These are phyloP conservation scores for Vulpes vulpes DNA, from an alignment of 2,113 vertebrate genomes.

Conservation along the genomic window DNA sequence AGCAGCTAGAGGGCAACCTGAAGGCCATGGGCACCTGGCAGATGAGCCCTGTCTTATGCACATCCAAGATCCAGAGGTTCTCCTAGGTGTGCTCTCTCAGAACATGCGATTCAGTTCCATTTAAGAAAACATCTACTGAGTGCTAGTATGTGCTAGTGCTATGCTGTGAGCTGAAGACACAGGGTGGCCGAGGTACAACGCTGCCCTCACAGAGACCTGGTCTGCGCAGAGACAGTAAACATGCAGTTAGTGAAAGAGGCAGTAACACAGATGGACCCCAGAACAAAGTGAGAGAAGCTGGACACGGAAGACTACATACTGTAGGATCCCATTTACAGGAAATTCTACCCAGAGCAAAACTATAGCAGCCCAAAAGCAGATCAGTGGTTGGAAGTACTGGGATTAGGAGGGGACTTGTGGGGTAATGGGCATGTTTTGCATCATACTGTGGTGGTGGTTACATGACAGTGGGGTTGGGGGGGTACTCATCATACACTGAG, in stretches of 20 bases:
- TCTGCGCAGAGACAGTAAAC: not conserved
- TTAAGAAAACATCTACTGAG: not conserved
- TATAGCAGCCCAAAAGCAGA: not conserved
- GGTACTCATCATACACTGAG: not conserved
- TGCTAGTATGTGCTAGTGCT: not conserved
- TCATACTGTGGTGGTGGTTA: not conserved
- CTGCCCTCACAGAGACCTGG: not conserved
- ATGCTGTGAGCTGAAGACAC: not conserved
- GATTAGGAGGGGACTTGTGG: not conserved
- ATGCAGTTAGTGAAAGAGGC: not conserved
- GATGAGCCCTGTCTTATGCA: not conserved
- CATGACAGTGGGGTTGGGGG: not conserved
- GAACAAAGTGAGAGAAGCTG: not conserved
- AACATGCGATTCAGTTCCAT: not conserved
- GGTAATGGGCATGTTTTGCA: not conserved
- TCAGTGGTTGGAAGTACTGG: not conserved
- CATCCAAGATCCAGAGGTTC: not conserved
- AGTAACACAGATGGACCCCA: not conserved
- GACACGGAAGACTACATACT: not conserved
- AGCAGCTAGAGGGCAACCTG: accelerated
- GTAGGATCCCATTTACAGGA: not conserved
- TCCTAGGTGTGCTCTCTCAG: not conserved
- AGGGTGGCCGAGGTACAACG: not conserved
- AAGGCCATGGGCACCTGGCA: not conserved
- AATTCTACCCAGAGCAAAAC: not conserved